Conservation (phyloP, 2,888 invertebrate species). For the Hipparchia semele region DNA sequence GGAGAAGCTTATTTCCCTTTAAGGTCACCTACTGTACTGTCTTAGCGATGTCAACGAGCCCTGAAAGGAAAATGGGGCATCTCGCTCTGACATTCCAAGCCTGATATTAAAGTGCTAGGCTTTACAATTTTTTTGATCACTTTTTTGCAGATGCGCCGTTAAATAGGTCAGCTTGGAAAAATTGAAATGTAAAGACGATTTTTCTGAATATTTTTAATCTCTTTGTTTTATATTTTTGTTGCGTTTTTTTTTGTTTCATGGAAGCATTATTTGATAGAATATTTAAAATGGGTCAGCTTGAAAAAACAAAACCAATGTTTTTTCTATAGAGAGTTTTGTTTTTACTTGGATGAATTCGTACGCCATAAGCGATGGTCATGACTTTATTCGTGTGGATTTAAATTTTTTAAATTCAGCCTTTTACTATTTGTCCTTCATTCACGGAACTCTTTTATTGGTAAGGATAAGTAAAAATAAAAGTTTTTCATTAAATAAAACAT, state of each 20-base stretch:
- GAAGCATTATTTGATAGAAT: constrained; percentile 3
- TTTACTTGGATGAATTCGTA: neutral
- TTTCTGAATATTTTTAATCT: neutral
- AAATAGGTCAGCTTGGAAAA: constrained; percentile 31
- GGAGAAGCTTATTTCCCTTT: neutral
- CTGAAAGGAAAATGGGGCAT: constrained; percentile 36
- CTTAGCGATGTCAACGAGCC: constrained; percentile 27
- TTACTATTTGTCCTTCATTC: too few species aligned
- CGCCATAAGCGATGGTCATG: too few species aligned
- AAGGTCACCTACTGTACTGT: constrained; percentile 29
- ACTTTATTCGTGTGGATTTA: too few species aligned
- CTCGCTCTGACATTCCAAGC: constrained; percentile 31
- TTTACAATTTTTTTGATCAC: constrained; percentile 38
- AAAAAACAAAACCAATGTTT: neutral
- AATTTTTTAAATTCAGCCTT: too few species aligned
- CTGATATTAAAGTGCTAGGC: constrained; percentile 38
- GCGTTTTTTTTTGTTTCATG: neutral
- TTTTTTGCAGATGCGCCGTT: constrained; percentile 31
- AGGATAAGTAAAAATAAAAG: too few species aligned
- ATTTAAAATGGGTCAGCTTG: constrained; percentile 29
- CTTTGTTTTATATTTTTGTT: constrained; percentile 14
- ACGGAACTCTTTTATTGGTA: too few species aligned
- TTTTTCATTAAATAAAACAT: neutral
- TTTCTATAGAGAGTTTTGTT: neutral
- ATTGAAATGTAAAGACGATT: constrained; percentile 11